phyloP scores from a whole-genome alignment of 2,113 vertebrate genomes.

The Syngnathus typhle region DNA sequence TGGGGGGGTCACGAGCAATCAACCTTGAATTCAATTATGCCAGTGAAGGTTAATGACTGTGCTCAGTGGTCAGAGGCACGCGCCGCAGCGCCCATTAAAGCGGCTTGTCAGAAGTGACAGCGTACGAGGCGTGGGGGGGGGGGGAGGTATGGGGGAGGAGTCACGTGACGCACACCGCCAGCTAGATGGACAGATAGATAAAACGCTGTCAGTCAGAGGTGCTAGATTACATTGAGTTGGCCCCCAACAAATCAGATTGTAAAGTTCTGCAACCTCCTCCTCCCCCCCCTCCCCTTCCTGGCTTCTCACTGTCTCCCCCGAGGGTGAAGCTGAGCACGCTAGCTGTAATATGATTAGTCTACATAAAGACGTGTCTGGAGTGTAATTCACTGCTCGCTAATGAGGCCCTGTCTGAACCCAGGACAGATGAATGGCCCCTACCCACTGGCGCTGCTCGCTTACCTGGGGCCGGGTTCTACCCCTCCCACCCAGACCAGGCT shows the following conservation, averaged over 20 bases:
- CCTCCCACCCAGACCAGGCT: slow-evolving; percentile 21
- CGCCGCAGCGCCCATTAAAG: slow-evolving; percentile 88
- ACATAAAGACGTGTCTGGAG: slow-evolving; percentile 77
- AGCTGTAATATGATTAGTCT: slow-evolving; percentile 78
- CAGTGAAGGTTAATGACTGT: slow-evolving; percentile 99
- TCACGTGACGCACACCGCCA: slow-evolving; percentile 41
- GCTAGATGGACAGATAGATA: slow-evolving; percentile 72
- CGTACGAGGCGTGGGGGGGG: slow-evolving; percentile 61
- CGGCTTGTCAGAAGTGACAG: slow-evolving; percentile 88
- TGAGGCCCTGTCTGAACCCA: slow-evolving; percentile 77
- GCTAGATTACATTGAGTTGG: slow-evolving; percentile 78
- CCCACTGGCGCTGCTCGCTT: slow-evolving; percentile 63
- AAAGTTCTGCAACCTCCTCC: slow-evolving; percentile 52
- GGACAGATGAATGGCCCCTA: slow-evolving; percentile 67
- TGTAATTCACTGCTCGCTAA: slow-evolving; percentile 81
- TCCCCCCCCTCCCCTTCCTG: background rate
- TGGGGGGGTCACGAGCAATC: slow-evolving; percentile 96
- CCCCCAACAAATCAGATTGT: slow-evolving; percentile 77
- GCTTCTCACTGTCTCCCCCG: slow-evolving; percentile 38
- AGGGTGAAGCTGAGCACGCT: slow-evolving; percentile 55
- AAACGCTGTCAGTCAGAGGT: slow-evolving; percentile 78
- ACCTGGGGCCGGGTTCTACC: slow-evolving; percentile 56
- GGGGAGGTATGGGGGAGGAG: slow-evolving; percentile 33
- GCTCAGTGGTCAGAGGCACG: slow-evolving; percentile 93
- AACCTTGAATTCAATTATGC: slow-evolving; percentile 99